Percentiles rank a stretch among this genome's conserved stretches.
These are phyloP conservation scores for Dysmachus trigonus DNA, from an alignment of 2,888 invertebrate species.

Conservation along the genomic window DNA sequence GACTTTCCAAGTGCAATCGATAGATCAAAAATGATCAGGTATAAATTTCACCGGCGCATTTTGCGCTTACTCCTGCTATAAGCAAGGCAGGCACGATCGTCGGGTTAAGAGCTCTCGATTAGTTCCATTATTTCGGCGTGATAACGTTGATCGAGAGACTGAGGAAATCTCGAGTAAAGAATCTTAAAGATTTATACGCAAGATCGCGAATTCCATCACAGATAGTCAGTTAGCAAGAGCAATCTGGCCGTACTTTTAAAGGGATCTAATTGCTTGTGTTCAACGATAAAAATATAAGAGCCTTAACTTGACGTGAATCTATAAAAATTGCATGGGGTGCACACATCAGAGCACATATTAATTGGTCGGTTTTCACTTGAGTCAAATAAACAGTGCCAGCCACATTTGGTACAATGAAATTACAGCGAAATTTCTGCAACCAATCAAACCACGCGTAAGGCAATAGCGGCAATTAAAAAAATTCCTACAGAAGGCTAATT, in stretches of 20 bases:
- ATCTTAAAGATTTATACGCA: background rate
- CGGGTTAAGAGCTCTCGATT: background rate
- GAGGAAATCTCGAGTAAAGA: background rate
- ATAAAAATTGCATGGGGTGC: background rate
- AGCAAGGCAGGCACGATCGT: slow-evolving; percentile 14
- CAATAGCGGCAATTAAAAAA: background rate
- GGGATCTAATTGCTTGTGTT: background rate
- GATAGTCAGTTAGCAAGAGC: background rate
- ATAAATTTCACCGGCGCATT: slow-evolving; percentile 8
- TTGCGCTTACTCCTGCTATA: background rate
- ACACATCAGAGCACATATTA: background rate
- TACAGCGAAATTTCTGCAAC: slow-evolving; percentile 1
- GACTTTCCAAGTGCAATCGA: slow-evolving; percentile 19
- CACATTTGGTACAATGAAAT: background rate
- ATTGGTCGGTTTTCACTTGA: background rate
- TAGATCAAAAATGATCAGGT: slow-evolving; percentile 14
- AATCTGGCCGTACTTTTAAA: background rate
- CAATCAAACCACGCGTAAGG: background rate
- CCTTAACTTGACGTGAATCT: background rate
- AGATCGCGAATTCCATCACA: background rate
- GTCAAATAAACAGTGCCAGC: background rate
- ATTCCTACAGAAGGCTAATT: background rate
- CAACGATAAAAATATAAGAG: background rate
- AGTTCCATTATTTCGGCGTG: slow-evolving; percentile 4
- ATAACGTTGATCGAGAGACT: background rate